Conservation (phyloP, 2,113 vertebrate genomes). For the Sminthopsis crassicaudata region DNA sequence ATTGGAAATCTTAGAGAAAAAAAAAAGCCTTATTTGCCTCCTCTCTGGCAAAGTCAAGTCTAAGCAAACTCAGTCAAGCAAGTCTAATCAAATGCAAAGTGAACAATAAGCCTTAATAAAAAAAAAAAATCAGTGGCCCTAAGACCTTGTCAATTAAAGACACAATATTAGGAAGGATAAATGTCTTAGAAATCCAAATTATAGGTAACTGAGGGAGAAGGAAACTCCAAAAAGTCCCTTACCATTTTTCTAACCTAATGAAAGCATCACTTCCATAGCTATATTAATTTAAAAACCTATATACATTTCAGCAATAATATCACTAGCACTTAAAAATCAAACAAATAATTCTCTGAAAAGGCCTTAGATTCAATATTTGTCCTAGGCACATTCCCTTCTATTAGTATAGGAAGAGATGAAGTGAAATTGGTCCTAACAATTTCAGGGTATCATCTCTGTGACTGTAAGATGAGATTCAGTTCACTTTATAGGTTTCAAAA, state of each 20-base stretch:
- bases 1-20: neutral
- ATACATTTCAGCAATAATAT: neutral
- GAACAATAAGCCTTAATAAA: neutral
- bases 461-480: neutral
- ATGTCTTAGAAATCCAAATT: neutral
- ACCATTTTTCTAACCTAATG: neutral
- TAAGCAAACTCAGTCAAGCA: slow-evolving; percentile 17
- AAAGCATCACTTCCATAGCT: neutral
- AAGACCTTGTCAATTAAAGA: neutral
- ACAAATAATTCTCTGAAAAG: neutral
- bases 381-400: neutral
- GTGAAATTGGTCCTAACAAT: neutral
- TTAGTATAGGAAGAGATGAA: neutral
- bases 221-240: neutral
- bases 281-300: neutral
- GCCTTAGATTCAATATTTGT: neutral
- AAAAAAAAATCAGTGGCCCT: neutral
- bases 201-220: neutral
- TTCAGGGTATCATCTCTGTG: neutral
- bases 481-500: neutral
- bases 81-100: neutral
- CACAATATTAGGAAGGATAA: neutral
- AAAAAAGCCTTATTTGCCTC: neutral
- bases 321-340: neutral
- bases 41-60: too few relatives aligned